Evolutionary conservation across 2,888 invertebrate genomes (phyloP), one percentile per base, ranked within the genome.

Genomic region (Saturnia pavonia): DNA sequence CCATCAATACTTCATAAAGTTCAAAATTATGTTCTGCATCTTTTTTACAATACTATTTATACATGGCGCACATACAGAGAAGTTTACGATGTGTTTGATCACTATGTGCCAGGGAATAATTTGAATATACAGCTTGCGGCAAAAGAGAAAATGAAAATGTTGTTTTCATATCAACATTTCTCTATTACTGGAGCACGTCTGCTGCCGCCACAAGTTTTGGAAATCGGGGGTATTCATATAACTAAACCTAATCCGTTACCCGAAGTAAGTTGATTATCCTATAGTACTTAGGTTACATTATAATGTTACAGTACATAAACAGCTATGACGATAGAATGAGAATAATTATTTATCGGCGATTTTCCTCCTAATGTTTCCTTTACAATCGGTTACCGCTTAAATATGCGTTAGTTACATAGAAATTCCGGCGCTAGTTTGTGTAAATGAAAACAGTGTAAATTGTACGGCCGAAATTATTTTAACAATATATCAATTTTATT

Each of bases 161-260:
- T 95, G 72, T 88, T 96, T 71, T 88, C 94, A 0, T 96, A 96
- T 78, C 95, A 95, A 65, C 96, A 96, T 79, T 95, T 92, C 73
- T 94, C 95, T 0, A 78, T 95, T 27, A 94, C 94, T 65, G 95
- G 95, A 0, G 90, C 94, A 0, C 88, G 94, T 2, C 92, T 95
- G 0, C 74, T 89, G 34, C 82, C 94, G 0, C 94, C 95, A 0
- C 95, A 94, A 70, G 84, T 96, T 0, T 86, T 96, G 48, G 96
- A 95, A 85, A 94, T 95, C 45, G 95, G 94, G 40, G 96, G 95
- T 1, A 85, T 95, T 51, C 95, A 95, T 76, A 82, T 90, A 16
- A 78, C 76, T 16, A 76, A 80, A 70, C 78, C 82, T 3, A 86
- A 87, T 74, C 73, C 84, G 3, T 77, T 90, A 69, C 80, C 87